Evolutionary conservation across 92 coral and sea anemone genomes (phyloP), one percentile per base, ranked within the genome.

Genomic region (Epizoanthus stellaris): DNA sequence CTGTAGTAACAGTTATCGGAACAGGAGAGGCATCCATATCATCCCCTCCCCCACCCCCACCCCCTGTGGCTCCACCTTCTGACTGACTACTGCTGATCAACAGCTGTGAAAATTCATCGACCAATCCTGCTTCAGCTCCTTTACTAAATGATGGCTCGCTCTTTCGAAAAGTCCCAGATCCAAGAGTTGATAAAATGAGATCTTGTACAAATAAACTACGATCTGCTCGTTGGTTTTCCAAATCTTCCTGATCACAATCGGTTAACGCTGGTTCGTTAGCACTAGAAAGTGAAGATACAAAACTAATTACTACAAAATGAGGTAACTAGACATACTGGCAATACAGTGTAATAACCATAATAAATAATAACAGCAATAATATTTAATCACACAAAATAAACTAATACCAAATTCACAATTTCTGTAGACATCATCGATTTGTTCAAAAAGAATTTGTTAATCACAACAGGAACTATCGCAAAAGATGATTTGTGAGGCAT

Each of bases 201-300:
- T 96, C 99, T 91, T 96, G 99, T 17, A 96, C 99, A 86, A 96
- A 96, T 75, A 94, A 86, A 75, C 98, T 91, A 34, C 99, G 90
- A 80, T 94, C 95, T 47, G 95, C 98, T 39, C 99, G 89, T 60
- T 92, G 91, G 81, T 82, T 88, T 88, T 96, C 99, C 45, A 96
- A 89, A 25, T 82, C 89, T 65, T 92, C 95, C 74, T 94, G 96
- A 34, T 96, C 99, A 19, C 93, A 87, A 79, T 92, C 95, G 20
- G 96, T 90, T 71, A 96, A 82, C 54, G 94, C 92, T 4, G 95
- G 95, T 83, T 96, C 99, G 80, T 92, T 92, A 30, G 98, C 95
- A 63, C 99, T 96, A 58, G 21, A 56, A 75, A 83, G 60, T n/a
- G 23, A 49, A 79, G 15, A 39, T 12, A 9, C n/a, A 80, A 6